These are phyloP conservation scores for Silurus lanzhouensis DNA, from an alignment of 2,797 vertebrate genomes.

Conservation along the genomic window DNA sequence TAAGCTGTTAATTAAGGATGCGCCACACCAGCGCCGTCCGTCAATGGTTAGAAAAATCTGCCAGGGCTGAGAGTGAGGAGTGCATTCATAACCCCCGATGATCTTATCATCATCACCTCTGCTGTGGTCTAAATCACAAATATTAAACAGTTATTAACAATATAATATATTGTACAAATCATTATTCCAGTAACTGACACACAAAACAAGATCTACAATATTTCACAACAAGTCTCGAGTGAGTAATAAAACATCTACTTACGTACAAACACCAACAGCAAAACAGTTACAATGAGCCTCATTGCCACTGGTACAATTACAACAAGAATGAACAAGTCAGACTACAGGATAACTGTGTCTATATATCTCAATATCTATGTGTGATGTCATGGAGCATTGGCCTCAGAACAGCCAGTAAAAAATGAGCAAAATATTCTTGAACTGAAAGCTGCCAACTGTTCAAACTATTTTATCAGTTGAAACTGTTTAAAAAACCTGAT, in stretches of 20 bases:
- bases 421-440: background rate
- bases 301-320: constrained; percentile 31
- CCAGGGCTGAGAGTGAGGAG: constrained; percentile 60
- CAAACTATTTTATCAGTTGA: constrained; percentile 51
- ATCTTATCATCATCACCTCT: constrained; percentile 70
- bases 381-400: constrained; percentile 1
- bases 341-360: background rate
- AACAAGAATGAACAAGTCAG: background rate
- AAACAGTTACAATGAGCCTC: constrained; percentile 43
- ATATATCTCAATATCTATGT: background rate
- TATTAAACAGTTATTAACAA: background rate
- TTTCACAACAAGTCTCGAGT: background rate
- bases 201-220: background rate
- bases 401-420: constrained; percentile 19
- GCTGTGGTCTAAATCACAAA: constrained; percentile 30
- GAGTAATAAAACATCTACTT: constrained; percentile 27
- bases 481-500: constrained; percentile 7
- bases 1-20: constrained; percentile 60
- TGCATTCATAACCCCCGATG: constrained; percentile 70
- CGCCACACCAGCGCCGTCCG: constrained; percentile 65
- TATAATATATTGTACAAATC: background rate
- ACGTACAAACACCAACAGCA: constrained; percentile 51
- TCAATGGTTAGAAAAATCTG: constrained; percentile 65
- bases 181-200: too few relatives aligned
- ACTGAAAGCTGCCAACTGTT: constrained; percentile 50